Evolutionary conservation across 2,113 vertebrate genomes (phyloP), one percentile per base, ranked within the genome.

Genomic region (Psephotus haematonotus): DNA sequence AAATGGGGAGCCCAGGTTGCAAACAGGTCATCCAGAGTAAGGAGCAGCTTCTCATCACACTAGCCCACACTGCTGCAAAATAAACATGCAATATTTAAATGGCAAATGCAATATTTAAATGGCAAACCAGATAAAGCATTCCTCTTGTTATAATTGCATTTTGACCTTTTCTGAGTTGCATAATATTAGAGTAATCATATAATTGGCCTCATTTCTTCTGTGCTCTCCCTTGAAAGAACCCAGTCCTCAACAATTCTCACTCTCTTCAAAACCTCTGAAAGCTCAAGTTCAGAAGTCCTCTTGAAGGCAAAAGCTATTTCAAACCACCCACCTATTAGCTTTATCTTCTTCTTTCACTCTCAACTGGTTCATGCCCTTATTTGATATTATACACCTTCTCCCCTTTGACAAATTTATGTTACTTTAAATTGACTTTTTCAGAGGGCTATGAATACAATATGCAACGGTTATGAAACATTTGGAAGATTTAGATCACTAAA

Each of bases 131-230:
- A 96, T 94, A 92, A 93, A 53, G 31, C 63, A 35, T 82, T 15
- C 31, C 22, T 91, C 74, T 94, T 93, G 46, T 85, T 94, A 70
- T 92, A 87, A 92, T 86, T 95, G 53, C 70, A 63, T 84, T 96
- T 92, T 96, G 83, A 93, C 88, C 86, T 95, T 96, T 96, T 90
- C 95, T 76, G 91, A 72, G 77, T 94, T 96, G 80, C 88, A 72
- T 89, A 95, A 94, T 89, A 94, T 91, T 91, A 71, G 76, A 75
- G 57, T 90, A 95, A 94, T 92, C 76, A 63, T 93, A 85, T 94
- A 95, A 93, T 92, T 1, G 1, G 57, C 84, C 86, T 96, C 7
- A 43, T 91, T 94, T 94, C 86, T 91, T 89, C 47, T 57, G 25
- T 82, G 57, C 37, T 76, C 44, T 78, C 57, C 29, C 33, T 70